A percentile compares a stretch with the other conserved stretches of the same genome.
Evolutionary conservation across 2,888 invertebrate genomes (phyloP).

Genomic region (Drosophila greeni): DNA sequence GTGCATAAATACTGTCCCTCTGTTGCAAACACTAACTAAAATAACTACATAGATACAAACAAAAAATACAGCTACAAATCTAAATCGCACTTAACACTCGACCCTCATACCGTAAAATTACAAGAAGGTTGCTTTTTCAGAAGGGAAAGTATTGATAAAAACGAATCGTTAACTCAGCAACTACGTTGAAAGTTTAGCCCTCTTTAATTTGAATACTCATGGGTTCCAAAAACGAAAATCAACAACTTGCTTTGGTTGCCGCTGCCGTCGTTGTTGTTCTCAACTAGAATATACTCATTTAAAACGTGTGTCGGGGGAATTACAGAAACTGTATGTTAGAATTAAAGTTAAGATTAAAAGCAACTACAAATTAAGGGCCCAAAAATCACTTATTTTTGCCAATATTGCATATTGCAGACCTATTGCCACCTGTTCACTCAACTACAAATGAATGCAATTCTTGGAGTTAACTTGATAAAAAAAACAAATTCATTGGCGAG

Average conservation of each 20-base stretch:
- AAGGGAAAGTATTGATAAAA: conserved; percentile 10
- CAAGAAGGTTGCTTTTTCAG: conserved; percentile 9
- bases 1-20: conserved; percentile 69
- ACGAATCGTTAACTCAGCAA: conserved; percentile 45
- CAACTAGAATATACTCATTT: conserved; percentile 76
- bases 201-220: conserved; percentile 59
- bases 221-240: conserved; percentile 47
- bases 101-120: conserved; percentile 49
- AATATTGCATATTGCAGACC: conserved; percentile 45
- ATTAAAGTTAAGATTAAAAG: conserved; percentile 30
- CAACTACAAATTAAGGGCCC: conserved; percentile 50
- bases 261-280: conserved; percentile 55
- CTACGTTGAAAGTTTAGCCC: conserved; percentile 54
- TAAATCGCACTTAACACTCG: conserved; percentile 57
- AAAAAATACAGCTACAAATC: conserved; percentile 44
- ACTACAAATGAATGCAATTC: conserved; percentile 45
- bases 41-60: conserved; percentile 24
- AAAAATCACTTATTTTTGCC: conserved; percentile 73
- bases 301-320: conserved; percentile 26
- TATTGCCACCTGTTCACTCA: conserved; percentile 62
- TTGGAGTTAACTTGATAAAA: no score
- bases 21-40: conserved; percentile 25
- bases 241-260: conserved; percentile 34
- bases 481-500: conserved; percentile 55
- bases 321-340: conserved; percentile 26